Percentiles rank a stretch among this genome's conserved stretches.
Evolutionary conservation across 1,140 invertebrate species (phyloP).

Genomic region (Ruditapes philippinarum): DNA sequence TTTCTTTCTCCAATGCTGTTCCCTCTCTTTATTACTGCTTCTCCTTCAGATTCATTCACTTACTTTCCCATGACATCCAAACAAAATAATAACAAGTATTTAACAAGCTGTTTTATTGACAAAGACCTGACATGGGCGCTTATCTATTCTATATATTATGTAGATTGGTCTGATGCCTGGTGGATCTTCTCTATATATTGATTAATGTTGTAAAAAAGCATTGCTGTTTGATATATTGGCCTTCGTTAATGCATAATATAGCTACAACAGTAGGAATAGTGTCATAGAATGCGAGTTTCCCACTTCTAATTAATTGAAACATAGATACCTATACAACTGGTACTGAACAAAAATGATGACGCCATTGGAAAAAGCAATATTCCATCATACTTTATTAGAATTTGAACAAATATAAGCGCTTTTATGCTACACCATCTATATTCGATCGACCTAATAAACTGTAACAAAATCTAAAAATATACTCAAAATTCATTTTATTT

Average conservation of each 20-base stretch:
- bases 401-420: too few species aligned
- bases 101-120: slow-evolving; percentile 3
- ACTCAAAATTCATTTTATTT: too few species aligned
- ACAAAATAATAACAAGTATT: neutral
- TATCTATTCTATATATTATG: neutral
- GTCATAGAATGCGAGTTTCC: neutral
- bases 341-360: neutral
- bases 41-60: too few species aligned
- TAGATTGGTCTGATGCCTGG: neutral
- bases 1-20: too few species aligned
- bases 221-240: slow-evolving; percentile 23
- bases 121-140: neutral
- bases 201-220: slow-evolving; percentile 9
- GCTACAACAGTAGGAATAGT: neutral
- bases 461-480: too few species aligned
- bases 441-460: too few species aligned
- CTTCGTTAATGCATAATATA: slow-evolving; percentile 7
- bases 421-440: too few species aligned
- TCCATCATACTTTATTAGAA: too few species aligned
- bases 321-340: slow-evolving; percentile 8
- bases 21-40: too few species aligned
- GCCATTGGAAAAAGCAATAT: neutral
- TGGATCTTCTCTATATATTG: neutral
- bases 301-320: slow-evolving; percentile 46
- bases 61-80: neutral